Evolutionary conservation across 2,888 invertebrate genomes (phyloP), one percentile per base, ranked within the genome.

Genomic region (Andrena dorsata): DNA sequence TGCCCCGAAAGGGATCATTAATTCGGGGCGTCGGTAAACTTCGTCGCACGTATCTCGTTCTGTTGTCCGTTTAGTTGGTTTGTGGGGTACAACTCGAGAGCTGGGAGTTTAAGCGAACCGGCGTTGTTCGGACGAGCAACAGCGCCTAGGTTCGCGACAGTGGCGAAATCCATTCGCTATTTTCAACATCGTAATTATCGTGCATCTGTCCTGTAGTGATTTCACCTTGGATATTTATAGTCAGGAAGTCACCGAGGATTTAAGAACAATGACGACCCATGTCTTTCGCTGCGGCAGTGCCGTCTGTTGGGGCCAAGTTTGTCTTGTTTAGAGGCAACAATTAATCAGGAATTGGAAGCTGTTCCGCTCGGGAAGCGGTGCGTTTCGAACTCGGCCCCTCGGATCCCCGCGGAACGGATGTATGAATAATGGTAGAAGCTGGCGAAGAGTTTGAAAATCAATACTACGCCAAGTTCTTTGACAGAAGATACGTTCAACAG

Each of bases 361-460:
- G 30, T 47, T 26, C 32, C 8, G 20, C 10, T 16, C 2, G 23
- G 20, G 61, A 26, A 53, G 53, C 61, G 2, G 3, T 16, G n/a
- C 26, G 56, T 32, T 58, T 23, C 47, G 23, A 51, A 70, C n/a
- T 70, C 60, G 47, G 74, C 56, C 78, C 53, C 47, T 60, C n/a
- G 16, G 60, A 61, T 63, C 51, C 51, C 23, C 23, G n/a, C 61
- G 3, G 53, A 28, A 47, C 66, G 65, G 60, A 70, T 26, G 65
- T 73, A 70, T 72, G 86, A 80, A 75, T 83, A 72, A 83, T 74
- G 86, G 61, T 51, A 30, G 28, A 71, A 70, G 75, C 76, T 53
- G 68, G 32, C 41, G 74, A 78, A 76, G 75, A 82, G 69, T 72
- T 80, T 72, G 41, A 30, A 61, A 72, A 77, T 82, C 72, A 47